Evolutionary conservation across 1,140 invertebrate genomes (phyloP), one percentile per base, ranked within the genome.

Genomic region (Polypedilum vanderplanki): DNA sequence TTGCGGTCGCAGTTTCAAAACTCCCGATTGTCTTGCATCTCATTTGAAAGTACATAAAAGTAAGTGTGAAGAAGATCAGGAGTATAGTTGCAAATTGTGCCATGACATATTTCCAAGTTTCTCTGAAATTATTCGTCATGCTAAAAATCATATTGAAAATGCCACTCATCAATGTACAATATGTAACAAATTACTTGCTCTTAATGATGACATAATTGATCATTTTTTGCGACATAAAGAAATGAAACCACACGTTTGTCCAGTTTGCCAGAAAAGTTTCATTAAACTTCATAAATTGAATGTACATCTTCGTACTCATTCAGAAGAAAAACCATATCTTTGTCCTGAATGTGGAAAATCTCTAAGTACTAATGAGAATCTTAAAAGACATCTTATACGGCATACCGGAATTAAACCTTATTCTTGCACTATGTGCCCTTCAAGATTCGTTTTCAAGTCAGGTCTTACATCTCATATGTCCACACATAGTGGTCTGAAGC

Each of bases 401-500:
- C 65, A 70, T 10, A 70, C 65, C 3, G 65, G 65, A 20, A 70
- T 70, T 7, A 70, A 70, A 15, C 76, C 75, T 20, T 75, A 67
- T 75, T 10, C 40, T 1, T 77, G 76, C 33, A 24, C 46, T 74
- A 0, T 77, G 77, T 74, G n/a, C n/a, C 76, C 73, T 24, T 74
- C 46, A 40, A 10, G 17, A 41, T 75, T 76, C 1, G 67, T 74
- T 3, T 73, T 57, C n/a, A 75, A 73, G 18, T 41, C 46, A 5
- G 75, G 75, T 0, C 74, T 77, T 7, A 67, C 18, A 0, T 73
- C 46, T 9, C 77, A 77, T 41, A 74, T 65, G 40, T 1, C 22
- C 7, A 74, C 70, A 0, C 77, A 77, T 40, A 77, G 40, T 10
- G 76, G 76, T 20, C 65, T 74, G n/a, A 77, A 74, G 41, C 74